Evolutionary conservation across 2,113 vertebrate genomes (phyloP), one percentile per base, ranked within the genome.

Genomic region (Romanogobio albipinnatus): DNA sequence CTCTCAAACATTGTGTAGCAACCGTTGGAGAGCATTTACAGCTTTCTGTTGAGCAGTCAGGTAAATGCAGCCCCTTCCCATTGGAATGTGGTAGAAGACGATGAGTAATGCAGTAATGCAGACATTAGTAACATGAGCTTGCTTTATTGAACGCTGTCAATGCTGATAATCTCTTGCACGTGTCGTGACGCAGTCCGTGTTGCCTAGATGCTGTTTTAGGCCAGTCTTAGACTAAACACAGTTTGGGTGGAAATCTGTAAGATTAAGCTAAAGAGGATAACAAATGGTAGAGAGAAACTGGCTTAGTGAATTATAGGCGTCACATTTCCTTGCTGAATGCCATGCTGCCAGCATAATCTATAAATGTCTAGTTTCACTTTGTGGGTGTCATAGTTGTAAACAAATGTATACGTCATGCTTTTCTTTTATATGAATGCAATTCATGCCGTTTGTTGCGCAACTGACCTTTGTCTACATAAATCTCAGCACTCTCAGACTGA

Each of bases 121-220:
- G 33, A 74, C 75, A 36, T 13, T 62, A 36, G 81, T 79, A 83
- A 87, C 29, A 62, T 86, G 81, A 84, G 36, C 43, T 33, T 70
- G 10, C 6, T 29, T 58, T 43, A n/a, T 39, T 70, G 36, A 26
- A 81, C 26, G 45, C 71, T 64, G 74, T 47, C 39, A 53, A 47
- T 66, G 13, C 66, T 71, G 74, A 51, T 84, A 84, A 88, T 85
- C 87, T 61, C 75, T 59, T 56, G 53, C 84, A 86, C 19, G 19
- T 76, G 84, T 51, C 24, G 17, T 76, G 51, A 84, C n/a, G 10
- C 70, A 49, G 24, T 73, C 4, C 24, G 24, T 39, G 47, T 43
- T 56, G 59, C 22, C 64, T 47, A 85, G 70, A 81, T 74, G 47
- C 76, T 43, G n/a, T 29, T 74, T 53, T 76, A 49, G 47, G n/a